Evolutionary conservation across 2,797 vertebrate species (phyloP).

Genomic region (Scyliorhinus canicula): DNA sequence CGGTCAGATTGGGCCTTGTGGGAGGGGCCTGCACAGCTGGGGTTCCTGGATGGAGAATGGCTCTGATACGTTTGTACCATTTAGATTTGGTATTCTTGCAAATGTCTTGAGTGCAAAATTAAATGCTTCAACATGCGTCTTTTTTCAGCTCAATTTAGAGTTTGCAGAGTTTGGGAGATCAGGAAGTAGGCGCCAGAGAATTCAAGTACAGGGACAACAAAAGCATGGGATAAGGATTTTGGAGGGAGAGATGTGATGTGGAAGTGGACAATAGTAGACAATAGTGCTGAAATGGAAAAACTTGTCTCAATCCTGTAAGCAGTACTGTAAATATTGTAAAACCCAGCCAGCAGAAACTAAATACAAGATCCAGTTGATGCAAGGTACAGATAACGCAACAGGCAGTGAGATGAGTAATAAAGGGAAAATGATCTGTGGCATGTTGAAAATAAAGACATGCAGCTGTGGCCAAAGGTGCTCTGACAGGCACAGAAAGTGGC

Average conservation of each 20-base stretch:
- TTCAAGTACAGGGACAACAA: neutral
- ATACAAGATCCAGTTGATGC: neutral
- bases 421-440: constrained; percentile 7
- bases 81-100: no score
- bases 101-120: no score
- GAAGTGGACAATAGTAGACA: neutral
- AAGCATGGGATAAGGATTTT: neutral
- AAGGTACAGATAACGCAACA: neutral
- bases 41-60: no score
- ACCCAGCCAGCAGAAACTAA: constrained; percentile 6
- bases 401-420: neutral
- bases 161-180: neutral
- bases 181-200: neutral
- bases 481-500: neutral
- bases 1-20: no score
- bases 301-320: neutral
- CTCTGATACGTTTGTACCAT: no score
- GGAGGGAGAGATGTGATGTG: neutral
- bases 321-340: neutral
- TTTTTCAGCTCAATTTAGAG: no score
- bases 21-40: no score
- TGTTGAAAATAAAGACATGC: neutral
- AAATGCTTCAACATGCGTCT: no score
- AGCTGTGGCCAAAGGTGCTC: neutral
- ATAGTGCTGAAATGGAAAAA: neutral